Base-by-base conservation (phyloP, 2,888 invertebrate species). In the Neria commutata region DNA sequence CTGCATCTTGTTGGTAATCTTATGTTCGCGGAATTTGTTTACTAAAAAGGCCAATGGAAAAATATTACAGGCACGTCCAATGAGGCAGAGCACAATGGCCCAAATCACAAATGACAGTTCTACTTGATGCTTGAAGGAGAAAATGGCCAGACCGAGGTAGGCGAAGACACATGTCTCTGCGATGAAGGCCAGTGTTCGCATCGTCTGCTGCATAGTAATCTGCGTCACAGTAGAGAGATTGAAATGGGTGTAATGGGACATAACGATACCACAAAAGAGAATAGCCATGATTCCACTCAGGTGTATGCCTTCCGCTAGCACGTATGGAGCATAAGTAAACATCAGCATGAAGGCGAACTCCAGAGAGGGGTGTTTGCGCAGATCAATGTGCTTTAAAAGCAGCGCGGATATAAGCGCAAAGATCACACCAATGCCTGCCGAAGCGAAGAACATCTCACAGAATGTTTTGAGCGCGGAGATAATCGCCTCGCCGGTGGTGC, bases 161-260 rank as follows among this genome's bases (percentile, higher is more conserved):
- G 98, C 98, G 86, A 99, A 99, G 1, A 99, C 98, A 81, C 97
- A 97, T 1, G 98, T 98, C 84, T 99, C 98, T 68, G 94, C 98
- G 65, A 98, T 96, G 76, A 99, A 98, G 2, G 99, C 94, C 60
- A 99, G 84, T 0, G 98, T 98, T 74, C 79, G 86, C 89, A 99
- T 94, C 1, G 98, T 98, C 83, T 98, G 98, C 80, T 98, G 98
- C 92, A 99, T 98, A 3, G 98, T 98, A 53, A 99, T 97, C 84
- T 99, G 99, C 0, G 98, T 98, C 19, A 99, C 92, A 0, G 98
- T 98, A 1, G 98, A 98, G 45, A 99, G 84, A 82, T 99, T 99
- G 77, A 94, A 95, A 85, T 99, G 99, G 14, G 98, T 98, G 81
- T 99, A 99, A 81, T 99, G 99, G 0, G 98, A 98, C 99, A 99